Evolutionary conservation across 2,113 vertebrate species (phyloP), one percentile per base, ranked within the genome.

Genomic region (Oncorhynchus nerka): DNA sequence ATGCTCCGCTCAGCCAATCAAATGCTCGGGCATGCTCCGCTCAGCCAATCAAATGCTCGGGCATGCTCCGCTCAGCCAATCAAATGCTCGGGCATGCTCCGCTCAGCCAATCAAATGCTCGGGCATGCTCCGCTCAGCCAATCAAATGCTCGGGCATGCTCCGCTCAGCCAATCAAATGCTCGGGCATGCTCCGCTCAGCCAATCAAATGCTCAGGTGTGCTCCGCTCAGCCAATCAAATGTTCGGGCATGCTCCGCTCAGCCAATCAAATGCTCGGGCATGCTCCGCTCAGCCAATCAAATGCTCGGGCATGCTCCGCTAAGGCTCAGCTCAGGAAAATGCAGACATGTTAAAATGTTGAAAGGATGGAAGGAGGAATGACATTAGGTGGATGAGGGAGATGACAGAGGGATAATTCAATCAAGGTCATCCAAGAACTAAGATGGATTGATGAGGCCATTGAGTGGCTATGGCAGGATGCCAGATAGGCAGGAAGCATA

Each of bases 361-460:
- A 88, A 89, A 88, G 90, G 49, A 5, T 55, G 15, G 12, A 3
- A 51, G 49, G 70, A 86, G 86, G 86, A 85, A 88, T 89, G 87
- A 90, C 88, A 91, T 90, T 90, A 91, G 89, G 90, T 82, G 89
- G 83, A 91, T 90, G 91, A 89, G 86, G 79, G 78, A 90, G 83
- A 89, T 88, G 89, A 84, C 86, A 83, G 83, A 87, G 87, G 84
- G 88, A 92, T 91, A 91, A 93, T 92, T 93, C 92, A 91, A 92
- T 89, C 89, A 92, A 92, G 92, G 90, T 91, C 87, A 84, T 90
- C 86, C 89, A 89, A 91, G 89, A 91, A 87, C 83, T 81, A 76
- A 88, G 91, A 93, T 90, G 91, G 90, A 93, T 93, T 90, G 91
- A 94, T 94, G 90, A 92, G 88, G 88, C 83, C 87, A 84, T 90